Percentiles rank a stretch among this genome's conserved stretches.
These are phyloP conservation scores for Acanthochromis polyacanthus DNA, from an alignment of 2,113 vertebrate genomes.

Conservation along the genomic window DNA sequence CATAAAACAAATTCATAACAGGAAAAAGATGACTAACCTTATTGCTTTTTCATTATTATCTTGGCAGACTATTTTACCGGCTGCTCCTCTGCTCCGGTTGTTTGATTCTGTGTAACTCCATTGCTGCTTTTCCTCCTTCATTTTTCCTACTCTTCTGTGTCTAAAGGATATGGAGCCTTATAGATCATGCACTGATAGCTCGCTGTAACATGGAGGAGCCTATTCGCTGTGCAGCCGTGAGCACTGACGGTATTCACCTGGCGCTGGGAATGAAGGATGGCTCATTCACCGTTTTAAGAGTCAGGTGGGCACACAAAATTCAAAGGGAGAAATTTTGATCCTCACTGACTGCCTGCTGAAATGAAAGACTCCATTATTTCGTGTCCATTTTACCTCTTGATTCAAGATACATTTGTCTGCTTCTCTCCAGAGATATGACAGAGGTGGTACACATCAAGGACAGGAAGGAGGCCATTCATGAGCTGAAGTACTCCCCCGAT, in stretches of 20 bases:
- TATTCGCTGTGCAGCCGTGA: conserved; percentile 95
- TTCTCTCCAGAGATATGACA: conserved; percentile 93
- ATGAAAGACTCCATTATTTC: conserved; percentile 31
- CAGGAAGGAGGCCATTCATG: conserved; percentile 98
- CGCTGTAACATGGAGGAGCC: conserved; percentile 99
- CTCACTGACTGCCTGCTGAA: not conserved
- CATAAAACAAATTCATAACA: conserved; percentile 1
- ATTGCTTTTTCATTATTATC: not conserved
- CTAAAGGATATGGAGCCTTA: conserved; percentile 96
- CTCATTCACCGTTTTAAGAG: conserved; percentile 96
- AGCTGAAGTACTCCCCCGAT: conserved; percentile 98
- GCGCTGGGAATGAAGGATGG: conserved; percentile 99
- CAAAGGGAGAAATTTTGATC: not conserved
- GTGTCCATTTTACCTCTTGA: conserved; percentile 4
- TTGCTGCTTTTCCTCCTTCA: conserved; percentile 17
- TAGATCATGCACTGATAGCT: conserved; percentile 97
- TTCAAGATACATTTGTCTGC: conserved; percentile 15
- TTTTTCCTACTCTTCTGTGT: conserved; percentile 37
- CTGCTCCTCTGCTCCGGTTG: not conserved
- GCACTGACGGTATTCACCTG: conserved; percentile 95
- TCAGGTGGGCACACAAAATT: conserved; percentile 87
- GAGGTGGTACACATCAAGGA: conserved; percentile 99
- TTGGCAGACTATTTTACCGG: not conserved
- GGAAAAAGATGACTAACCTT: not conserved
- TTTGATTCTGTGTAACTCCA: conserved; percentile 12